These are phyloP conservation scores for Xiphydria camelus DNA, from an alignment of 2,888 invertebrate genomes.

Conservation along the genomic window DNA sequence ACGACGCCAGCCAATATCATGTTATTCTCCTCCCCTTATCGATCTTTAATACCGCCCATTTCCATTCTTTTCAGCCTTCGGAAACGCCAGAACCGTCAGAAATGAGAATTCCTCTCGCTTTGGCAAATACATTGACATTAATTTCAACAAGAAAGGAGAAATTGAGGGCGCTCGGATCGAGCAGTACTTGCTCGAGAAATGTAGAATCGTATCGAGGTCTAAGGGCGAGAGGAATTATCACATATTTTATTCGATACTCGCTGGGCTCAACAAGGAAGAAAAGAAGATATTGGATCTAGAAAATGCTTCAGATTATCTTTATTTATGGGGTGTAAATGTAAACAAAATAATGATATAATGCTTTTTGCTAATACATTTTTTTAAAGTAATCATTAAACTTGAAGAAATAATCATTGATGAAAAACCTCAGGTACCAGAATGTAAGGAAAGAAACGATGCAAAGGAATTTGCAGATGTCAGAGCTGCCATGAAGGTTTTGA, in stretches of 20 bases:
- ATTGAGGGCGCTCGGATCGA: constrained; percentile 95
- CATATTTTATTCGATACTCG: constrained; percentile 89
- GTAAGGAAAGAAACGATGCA: constrained; percentile 82
- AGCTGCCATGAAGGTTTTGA: constrained; percentile 90
- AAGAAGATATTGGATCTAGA: constrained; percentile 76
- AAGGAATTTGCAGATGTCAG: constrained; percentile 86
- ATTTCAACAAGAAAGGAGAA: constrained; percentile 78
- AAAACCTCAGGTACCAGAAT: constrained; percentile 40
- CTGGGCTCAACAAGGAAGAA: constrained; percentile 80
- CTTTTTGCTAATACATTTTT: background rate
- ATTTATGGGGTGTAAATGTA: constrained; percentile 68
- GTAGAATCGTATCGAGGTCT: constrained; percentile 87
- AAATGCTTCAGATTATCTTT: constrained; percentile 75
- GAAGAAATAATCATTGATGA: constrained; percentile 4
- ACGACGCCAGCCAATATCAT: too few relatives aligned
- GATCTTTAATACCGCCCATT: too few relatives aligned
- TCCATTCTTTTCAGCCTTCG: constrained; percentile 73
- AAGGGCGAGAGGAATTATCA: constrained; percentile 93
- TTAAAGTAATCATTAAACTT: background rate
- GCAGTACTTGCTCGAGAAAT: constrained; percentile 93
- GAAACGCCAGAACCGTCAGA: constrained; percentile 93
- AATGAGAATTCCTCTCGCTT: constrained; percentile 97
- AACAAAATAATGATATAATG: background rate
- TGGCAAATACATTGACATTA: constrained; percentile 92
- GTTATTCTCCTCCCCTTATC: too few relatives aligned